Percentiles rank a stretch among this genome's conserved stretches.
Conservation (phyloP, 2,888 invertebrate species). For the Hirtodrosophila trivittata region DNA sequence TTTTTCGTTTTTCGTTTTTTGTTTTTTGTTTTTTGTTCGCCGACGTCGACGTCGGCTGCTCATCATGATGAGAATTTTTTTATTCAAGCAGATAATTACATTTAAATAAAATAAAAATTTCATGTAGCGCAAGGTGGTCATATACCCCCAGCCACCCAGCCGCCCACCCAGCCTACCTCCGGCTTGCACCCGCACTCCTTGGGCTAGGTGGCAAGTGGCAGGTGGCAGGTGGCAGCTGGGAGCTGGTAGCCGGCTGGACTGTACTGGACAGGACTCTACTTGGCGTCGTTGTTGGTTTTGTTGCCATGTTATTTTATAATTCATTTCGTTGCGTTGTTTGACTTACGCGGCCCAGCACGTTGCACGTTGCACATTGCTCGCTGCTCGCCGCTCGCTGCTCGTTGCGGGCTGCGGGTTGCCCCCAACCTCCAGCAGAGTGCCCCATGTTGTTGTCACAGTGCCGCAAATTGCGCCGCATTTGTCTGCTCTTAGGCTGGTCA, state of each 20-base stretch:
- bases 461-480: slow-evolving; percentile 74
- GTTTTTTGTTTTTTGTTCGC: slow-evolving; percentile 21
- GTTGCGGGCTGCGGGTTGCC: background rate
- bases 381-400: slow-evolving; percentile 8
- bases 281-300: slow-evolving; percentile 57
- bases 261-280: slow-evolving; percentile 6
- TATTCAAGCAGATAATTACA: slow-evolving; percentile 84
- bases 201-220: background rate
- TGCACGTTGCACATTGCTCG: slow-evolving; percentile 32
- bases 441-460: slow-evolving; percentile 64
- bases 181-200: background rate
- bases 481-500: slow-evolving; percentile 65
- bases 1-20: slow-evolving; percentile 19
- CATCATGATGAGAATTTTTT: slow-evolving; percentile 80
- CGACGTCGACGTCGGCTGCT: slow-evolving; percentile 40
- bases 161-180: background rate
- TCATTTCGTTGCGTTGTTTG: slow-evolving; percentile 77
- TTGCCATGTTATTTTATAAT: slow-evolving; percentile 79
- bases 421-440: slow-evolving; percentile 2
- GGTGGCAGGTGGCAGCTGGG: too few species aligned
- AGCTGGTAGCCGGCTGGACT: too few species aligned
- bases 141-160: slow-evolving; percentile 16
- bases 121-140: slow-evolving; percentile 67
- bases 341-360: slow-evolving; percentile 61
- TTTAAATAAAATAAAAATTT: slow-evolving; percentile 84